Conservation (phyloP, 1,140 invertebrate species). For the Portunus trituberculatus region DNA sequence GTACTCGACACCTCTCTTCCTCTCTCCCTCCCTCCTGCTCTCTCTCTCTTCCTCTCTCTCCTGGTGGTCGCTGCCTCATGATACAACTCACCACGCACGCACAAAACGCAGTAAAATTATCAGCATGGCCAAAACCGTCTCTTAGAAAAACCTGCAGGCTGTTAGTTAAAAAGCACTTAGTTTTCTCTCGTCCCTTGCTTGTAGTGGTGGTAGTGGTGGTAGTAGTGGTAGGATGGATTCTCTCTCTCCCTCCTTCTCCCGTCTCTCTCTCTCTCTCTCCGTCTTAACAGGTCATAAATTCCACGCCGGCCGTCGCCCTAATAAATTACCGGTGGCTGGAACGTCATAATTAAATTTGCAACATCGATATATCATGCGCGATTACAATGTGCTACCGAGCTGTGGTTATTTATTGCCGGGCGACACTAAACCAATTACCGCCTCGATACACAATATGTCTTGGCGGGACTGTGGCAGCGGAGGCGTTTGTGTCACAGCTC, state of each 20-base stretch:
- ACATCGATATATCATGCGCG: conserved; percentile 29
- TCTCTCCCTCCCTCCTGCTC: too few relatives aligned
- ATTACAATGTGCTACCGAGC: conserved; percentile 37
- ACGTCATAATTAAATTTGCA: conserved; percentile 50
- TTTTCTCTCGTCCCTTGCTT: too few relatives aligned
- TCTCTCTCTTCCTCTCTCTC: too few relatives aligned
- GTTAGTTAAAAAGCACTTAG: too few relatives aligned
- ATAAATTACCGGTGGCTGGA: conserved; percentile 2
- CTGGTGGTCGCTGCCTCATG: too few relatives aligned
- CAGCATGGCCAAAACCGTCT: too few relatives aligned
- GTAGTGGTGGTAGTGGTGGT: neutral
- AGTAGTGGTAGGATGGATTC: neutral
- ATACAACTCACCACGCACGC: too few relatives aligned
- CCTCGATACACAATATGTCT: conserved; percentile 4
- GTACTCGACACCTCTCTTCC: too few relatives aligned
- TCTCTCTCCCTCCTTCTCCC: neutral
- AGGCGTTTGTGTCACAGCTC: too few relatives aligned
- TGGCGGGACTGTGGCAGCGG: neutral
- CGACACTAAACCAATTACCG: conserved; percentile 18
- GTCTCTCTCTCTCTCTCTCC: neutral
- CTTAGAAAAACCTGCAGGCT: too few relatives aligned
- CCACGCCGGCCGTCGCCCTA: neutral
- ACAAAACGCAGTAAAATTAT: too few relatives aligned
- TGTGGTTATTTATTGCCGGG: conserved; percentile 15
- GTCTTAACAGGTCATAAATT: neutral